Percentiles rank a stretch among this genome's conserved stretches.
Evolutionary conservation across 2,888 invertebrate genomes (phyloP).

Genomic region (Acrobasis consociella): DNA sequence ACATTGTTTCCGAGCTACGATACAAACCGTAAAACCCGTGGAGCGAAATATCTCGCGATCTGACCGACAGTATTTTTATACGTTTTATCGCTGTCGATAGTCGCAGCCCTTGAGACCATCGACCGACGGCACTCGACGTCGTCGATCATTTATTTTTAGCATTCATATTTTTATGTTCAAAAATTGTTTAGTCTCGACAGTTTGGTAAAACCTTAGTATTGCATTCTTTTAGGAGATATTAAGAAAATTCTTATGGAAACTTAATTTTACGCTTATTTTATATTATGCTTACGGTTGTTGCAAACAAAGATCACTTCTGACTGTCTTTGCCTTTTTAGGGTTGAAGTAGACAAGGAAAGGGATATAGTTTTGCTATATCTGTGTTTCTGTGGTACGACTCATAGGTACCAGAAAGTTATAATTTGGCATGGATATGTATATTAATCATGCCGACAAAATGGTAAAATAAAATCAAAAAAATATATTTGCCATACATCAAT

Average conservation of each 20-base stretch:
- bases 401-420: too few species aligned
- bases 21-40: neutral
- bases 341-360: too few species aligned
- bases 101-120: too few species aligned
- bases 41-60: slow-evolving; percentile 2
- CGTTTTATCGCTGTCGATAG: neutral
- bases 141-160: slow-evolving; percentile 8
- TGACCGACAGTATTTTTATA: neutral
- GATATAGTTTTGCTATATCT: too few species aligned
- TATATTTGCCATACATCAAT: too few species aligned
- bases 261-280: neutral
- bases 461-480: too few species aligned
- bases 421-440: too few species aligned
- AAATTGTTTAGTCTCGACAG: neutral
- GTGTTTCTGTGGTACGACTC: too few species aligned
- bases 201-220: neutral
- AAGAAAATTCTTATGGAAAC: neutral
- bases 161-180: neutral
- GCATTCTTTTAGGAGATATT: neutral
- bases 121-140: neutral
- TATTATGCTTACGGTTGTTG: too few species aligned
- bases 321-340: too few species aligned
- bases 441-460: too few species aligned
- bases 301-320: too few species aligned
- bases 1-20: slow-evolving; percentile 4